These are phyloP conservation scores for Danaus melanippus DNA, from an alignment of 1,140 invertebrate species.

Conservation along the genomic window DNA sequence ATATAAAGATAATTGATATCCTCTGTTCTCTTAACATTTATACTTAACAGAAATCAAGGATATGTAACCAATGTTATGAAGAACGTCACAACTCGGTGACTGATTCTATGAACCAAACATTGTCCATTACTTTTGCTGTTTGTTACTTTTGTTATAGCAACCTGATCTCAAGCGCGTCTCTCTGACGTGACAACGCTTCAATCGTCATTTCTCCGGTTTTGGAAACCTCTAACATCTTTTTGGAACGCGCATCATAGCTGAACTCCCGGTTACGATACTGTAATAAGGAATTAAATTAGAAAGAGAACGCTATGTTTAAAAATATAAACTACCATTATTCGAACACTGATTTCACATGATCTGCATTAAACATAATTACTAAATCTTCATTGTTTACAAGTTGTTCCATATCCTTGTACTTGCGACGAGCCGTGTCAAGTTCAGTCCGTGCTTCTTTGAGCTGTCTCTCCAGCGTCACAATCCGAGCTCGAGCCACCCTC, in stretches of 20 bases:
- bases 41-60: too few species aligned
- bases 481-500: constrained; percentile 48
- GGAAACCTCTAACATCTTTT: constrained; percentile 50
- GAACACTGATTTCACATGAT: not conserved
- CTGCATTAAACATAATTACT: not conserved
- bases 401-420: constrained; percentile 36
- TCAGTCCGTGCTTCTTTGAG: constrained; percentile 38
- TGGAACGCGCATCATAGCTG: constrained; percentile 49
- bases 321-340: not conserved
- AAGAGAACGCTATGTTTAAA: not conserved
- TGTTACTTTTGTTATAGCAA: constrained; percentile 8
- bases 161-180: constrained; percentile 57
- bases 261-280: constrained; percentile 55
- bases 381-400: constrained; percentile 21
- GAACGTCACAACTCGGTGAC: too few species aligned
- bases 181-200: constrained; percentile 45
- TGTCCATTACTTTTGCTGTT: too few species aligned
- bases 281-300: not conserved
- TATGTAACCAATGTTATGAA: too few species aligned
- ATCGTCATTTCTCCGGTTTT: constrained; percentile 60
- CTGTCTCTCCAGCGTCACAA: constrained; percentile 48
- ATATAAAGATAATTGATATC: constrained; percentile 3
- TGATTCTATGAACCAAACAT: too few species aligned
- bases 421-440: constrained; percentile 25
- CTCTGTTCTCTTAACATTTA: too few species aligned